phyloP scores from a whole-genome alignment of 2,797 vertebrate genomes.

The Natrix natrix region DNA sequence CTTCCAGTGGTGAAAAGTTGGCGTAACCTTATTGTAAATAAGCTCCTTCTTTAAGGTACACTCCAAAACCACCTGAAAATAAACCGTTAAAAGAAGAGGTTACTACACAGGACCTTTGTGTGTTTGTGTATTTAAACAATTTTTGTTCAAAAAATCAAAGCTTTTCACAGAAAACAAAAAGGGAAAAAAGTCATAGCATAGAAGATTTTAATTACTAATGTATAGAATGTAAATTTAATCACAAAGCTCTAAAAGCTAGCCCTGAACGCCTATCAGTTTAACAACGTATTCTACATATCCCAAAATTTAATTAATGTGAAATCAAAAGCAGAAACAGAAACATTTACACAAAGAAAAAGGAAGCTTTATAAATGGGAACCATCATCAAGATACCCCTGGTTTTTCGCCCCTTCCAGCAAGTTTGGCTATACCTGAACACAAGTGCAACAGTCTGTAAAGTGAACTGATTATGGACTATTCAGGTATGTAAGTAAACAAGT shows the following conservation, averaged over 20 bases:
- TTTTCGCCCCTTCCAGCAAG: not conserved
- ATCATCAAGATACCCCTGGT: not conserved
- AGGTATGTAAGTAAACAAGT: not conserved
- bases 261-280: not conserved
- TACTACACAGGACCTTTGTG: not conserved
- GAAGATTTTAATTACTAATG: not conserved
- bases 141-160: not conserved
- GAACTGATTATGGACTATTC: not conserved
- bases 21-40: conserved; percentile 97
- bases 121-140: not conserved
- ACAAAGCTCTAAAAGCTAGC: not conserved
- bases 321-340: not conserved
- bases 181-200: not conserved
- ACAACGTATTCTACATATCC: not conserved
- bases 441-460: not conserved
- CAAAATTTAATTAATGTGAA: not conserved
- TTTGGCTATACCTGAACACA: not conserved
- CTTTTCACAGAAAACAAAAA: not conserved
- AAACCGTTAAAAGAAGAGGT: conserved; percentile 34
- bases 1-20: conserved; percentile 99
- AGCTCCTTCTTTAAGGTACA: conserved; percentile 93
- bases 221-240: not conserved
- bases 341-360: not conserved
- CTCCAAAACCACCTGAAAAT: conserved; percentile 92
- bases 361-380: not conserved